Evolutionary conservation across 1,140 invertebrate species (phyloP).

Genomic region (Hylaeus volcanicus): DNA sequence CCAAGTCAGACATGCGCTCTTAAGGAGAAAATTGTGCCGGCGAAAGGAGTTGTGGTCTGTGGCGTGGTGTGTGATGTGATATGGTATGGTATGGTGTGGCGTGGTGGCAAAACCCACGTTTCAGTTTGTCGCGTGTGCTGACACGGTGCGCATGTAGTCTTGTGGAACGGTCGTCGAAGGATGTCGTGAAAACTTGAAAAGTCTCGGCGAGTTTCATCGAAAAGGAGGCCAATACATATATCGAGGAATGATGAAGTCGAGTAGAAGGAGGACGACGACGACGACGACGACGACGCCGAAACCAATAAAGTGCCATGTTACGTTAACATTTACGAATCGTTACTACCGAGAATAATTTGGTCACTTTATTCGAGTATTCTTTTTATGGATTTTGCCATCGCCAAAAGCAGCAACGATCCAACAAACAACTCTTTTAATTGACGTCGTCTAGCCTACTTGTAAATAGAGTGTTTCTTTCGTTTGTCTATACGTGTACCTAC

Average conservation of each 20-base stretch:
- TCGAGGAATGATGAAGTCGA: neutral
- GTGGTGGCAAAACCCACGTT: constrained; percentile 61
- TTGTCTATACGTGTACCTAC: too few species aligned
- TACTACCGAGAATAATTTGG: constrained; percentile 10
- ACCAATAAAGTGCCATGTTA: neutral
- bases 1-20: constrained; percentile 73
- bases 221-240: too few species aligned
- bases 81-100: too few species aligned
- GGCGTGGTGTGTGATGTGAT: too few species aligned
- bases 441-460: neutral
- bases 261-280: too few species aligned
- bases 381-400: neutral
- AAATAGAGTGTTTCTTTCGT: too few species aligned
- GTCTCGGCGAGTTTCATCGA: too few species aligned
- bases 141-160: constrained; percentile 55
- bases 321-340: neutral
- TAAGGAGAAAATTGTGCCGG: constrained; percentile 44
- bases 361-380: neutral
- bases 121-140: constrained; percentile 72
- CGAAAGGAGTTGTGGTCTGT: constrained; percentile 54
- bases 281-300: neutral
- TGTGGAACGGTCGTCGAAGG: neutral
- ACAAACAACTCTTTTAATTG: neutral
- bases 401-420: neutral
- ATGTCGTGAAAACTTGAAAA: constrained; percentile 2